Percentiles rank a stretch among this genome's conserved stretches.
phyloP scores from a whole-genome alignment of 2,888 invertebrate species.

The Perithous albicinctus region DNA sequence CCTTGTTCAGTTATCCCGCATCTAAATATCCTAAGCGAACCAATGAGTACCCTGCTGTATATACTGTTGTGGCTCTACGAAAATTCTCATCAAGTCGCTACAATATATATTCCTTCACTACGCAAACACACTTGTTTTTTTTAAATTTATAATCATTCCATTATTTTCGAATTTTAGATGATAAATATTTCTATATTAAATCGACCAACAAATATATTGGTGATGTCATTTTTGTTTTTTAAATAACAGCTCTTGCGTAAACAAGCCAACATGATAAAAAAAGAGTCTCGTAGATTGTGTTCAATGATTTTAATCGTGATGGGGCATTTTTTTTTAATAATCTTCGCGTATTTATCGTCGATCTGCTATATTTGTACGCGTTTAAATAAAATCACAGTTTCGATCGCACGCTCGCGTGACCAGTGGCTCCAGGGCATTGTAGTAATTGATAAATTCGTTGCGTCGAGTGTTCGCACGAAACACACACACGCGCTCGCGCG shows the following conservation, averaged over 20 bases:
- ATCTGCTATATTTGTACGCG: not conserved
- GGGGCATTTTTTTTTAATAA: not conserved
- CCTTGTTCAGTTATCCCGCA: slow-evolving; percentile 25
- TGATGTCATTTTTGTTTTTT: too few relatives aligned
- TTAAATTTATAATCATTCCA: not conserved
- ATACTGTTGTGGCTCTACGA: slow-evolving; percentile 7
- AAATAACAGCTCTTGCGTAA: too few relatives aligned
- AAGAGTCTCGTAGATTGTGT: not conserved
- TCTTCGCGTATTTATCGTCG: not conserved
- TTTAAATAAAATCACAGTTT: slow-evolving; percentile 44
- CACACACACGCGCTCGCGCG: not conserved
- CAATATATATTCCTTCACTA: not conserved
- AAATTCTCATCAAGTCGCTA: not conserved
- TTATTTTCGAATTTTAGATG: too few relatives aligned
- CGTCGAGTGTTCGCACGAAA: slow-evolving; percentile 28
- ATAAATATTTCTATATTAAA: too few relatives aligned
- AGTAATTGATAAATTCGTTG: slow-evolving; percentile 64
- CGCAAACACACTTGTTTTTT: not conserved
- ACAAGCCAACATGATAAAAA: too few relatives aligned
- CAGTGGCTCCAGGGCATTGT: slow-evolving; percentile 51
- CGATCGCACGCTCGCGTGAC: slow-evolving; percentile 34
- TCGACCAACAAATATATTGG: too few relatives aligned
- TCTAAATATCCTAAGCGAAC: slow-evolving; percentile 31
- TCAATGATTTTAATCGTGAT: not conserved
- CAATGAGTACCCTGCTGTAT: not conserved